Conservation (phyloP, 1,140 invertebrate genomes). For the Drosophila pseudoobscura region DNA sequence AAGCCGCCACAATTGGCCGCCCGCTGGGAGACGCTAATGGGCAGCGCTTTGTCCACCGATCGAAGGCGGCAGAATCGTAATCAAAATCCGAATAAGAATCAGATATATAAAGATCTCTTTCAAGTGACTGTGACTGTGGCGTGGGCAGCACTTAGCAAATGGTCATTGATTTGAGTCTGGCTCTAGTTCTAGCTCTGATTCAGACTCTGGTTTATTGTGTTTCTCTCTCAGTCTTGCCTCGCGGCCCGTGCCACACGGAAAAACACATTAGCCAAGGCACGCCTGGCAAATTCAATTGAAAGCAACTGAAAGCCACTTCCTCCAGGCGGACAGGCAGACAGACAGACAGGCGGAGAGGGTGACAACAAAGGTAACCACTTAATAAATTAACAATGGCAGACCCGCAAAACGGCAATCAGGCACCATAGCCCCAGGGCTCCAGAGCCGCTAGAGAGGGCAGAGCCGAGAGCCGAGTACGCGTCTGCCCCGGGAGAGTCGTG, state of each 20-base stretch:
- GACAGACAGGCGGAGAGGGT: slow-evolving; percentile 24
- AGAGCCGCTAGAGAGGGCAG: background rate
- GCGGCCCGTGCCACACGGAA: slow-evolving; percentile 38
- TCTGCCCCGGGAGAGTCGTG: slow-evolving; percentile 32
- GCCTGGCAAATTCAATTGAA: slow-evolving; percentile 60
- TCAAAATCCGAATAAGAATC: slow-evolving; percentile 6
- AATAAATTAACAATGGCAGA: slow-evolving; percentile 78
- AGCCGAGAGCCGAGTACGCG: slow-evolving; percentile 6
- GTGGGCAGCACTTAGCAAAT: slow-evolving; percentile 60
- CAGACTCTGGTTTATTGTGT: slow-evolving; percentile 39
- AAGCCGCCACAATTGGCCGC: slow-evolving; percentile 43
- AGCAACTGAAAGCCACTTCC: slow-evolving; percentile 27
- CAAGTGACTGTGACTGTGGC: slow-evolving; percentile 7
- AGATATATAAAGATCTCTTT: slow-evolving; percentile 7
- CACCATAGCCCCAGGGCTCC: slow-evolving; percentile 20
- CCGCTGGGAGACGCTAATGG: slow-evolving; percentile 61
- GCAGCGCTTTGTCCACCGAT: slow-evolving; percentile 47
- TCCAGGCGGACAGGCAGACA: slow-evolving; percentile 32
- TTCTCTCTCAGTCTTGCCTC: background rate
- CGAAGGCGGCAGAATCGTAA: slow-evolving; percentile 12
- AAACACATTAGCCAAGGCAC: slow-evolving; percentile 48
- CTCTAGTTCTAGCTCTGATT: background rate
- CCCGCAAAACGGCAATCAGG: slow-evolving; percentile 66
- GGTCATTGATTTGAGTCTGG: slow-evolving; percentile 35
- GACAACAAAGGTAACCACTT: slow-evolving; percentile 78